Conservation (phyloP, 1,140 invertebrate species). For the Sinonovacula constricta region DNA sequence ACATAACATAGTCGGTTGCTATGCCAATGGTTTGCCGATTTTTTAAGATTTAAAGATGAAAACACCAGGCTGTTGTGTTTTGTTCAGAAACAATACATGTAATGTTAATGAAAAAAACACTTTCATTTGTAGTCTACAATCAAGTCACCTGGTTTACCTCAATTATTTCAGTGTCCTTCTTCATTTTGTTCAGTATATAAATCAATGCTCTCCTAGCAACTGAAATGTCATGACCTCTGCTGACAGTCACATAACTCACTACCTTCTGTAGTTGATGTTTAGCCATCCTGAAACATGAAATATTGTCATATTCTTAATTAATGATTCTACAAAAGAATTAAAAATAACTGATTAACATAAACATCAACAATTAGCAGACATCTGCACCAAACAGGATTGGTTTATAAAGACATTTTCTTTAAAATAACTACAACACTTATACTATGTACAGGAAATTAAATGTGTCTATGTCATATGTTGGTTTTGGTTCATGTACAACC, state of each 20-base stretch:
- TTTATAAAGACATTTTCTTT: no score
- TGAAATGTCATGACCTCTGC: conserved; percentile 24
- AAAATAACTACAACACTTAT: no score
- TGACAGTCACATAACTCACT: conserved; percentile 1
- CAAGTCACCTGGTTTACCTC: conserved; percentile 13
- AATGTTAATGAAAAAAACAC: background rate
- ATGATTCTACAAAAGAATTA: no score
- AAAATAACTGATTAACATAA: no score
- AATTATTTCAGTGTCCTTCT: conserved; percentile 30
- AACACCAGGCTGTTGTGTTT: background rate
- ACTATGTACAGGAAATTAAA: no score
- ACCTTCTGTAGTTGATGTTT: conserved; percentile 34
- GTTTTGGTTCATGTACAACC: no score
- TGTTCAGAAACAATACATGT: background rate
- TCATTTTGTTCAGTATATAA: conserved; percentile 13
- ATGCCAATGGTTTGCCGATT: background rate
- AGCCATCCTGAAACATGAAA: conserved; percentile 30
- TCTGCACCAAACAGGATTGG: no score
- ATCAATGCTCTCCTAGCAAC: conserved; percentile 23
- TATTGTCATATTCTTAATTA: no score
- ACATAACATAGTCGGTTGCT: background rate
- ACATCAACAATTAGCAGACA: no score
- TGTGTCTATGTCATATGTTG: no score
- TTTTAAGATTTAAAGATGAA: background rate
- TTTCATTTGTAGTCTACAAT: background rate